These are phyloP conservation scores for Corythornis madagascariensis DNA, from an alignment of 2,113 vertebrate species.

Conservation along the genomic window DNA sequence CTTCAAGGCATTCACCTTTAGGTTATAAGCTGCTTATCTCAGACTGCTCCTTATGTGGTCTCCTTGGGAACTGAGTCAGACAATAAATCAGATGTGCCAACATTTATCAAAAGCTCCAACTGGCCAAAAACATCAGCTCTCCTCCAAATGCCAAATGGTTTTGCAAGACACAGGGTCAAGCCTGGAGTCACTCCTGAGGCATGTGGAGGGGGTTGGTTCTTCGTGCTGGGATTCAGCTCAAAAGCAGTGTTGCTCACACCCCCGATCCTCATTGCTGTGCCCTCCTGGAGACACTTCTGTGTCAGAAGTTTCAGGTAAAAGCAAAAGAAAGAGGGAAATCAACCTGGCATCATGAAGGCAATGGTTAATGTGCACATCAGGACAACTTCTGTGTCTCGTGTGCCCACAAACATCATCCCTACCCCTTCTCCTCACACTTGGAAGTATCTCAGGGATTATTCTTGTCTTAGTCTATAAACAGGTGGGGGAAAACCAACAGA, in stretches of 20 bases:
- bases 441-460: background rate
- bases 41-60: conserved; percentile 9
- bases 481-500: accelerated
- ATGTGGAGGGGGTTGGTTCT: background rate
- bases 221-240: accelerated
- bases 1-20: conserved; percentile 46
- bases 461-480: background rate
- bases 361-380: background rate
- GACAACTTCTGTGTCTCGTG: background rate
- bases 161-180: background rate
- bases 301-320: background rate
- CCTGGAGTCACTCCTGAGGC: background rate
- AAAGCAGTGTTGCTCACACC: accelerated
- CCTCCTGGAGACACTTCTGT: background rate
- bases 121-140: conserved; percentile 31
- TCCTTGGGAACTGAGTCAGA: conserved; percentile 68
- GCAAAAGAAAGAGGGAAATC: background rate
- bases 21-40: conserved; percentile 45
- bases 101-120: conserved; percentile 26
- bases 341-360: background rate
- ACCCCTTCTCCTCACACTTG: accelerated
- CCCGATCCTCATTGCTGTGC: accelerated
- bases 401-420: background rate
- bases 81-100: conserved; percentile 65
- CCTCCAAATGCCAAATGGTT: background rate